These are phyloP conservation scores for Athalia cordata DNA, from an alignment of 2,888 invertebrate species.

Conservation along the genomic window DNA sequence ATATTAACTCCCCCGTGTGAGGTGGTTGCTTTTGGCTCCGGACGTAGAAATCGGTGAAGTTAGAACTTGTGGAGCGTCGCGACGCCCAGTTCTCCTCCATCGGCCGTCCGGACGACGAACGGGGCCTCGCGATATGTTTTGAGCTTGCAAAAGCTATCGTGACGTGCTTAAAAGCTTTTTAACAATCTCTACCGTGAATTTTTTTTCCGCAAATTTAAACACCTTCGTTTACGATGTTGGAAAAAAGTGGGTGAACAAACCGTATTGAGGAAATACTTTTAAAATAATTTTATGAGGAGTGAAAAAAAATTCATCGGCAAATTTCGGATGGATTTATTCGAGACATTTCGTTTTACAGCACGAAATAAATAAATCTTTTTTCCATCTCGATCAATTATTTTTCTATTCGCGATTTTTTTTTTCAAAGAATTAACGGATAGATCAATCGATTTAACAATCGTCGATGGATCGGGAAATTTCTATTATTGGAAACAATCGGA, in stretches of 20 bases:
- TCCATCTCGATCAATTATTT: constrained; percentile 25
- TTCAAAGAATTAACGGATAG: neutral
- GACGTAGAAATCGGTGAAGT: constrained; percentile 34
- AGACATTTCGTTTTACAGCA: too few species aligned
- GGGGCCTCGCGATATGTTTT: constrained; percentile 39
- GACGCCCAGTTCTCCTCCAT: constrained; percentile 68
- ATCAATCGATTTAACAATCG: neutral
- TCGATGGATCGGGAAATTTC: neutral
- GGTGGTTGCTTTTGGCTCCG: constrained; percentile 43
- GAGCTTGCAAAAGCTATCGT: constrained; percentile 28
- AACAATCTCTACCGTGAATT: neutral
- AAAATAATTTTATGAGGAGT: neutral
- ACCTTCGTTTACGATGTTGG: constrained; percentile 63
- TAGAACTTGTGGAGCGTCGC: constrained; percentile 58
- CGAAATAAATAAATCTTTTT: too few species aligned
- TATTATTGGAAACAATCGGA: neutral
- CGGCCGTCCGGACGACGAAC: constrained; percentile 55
- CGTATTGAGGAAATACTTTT: neutral
- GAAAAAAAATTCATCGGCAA: constrained; percentile 17
- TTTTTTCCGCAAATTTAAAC: constrained; percentile 38
- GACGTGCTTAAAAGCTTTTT: constrained; percentile 19
- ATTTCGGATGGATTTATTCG: neutral
- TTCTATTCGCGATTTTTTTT: constrained; percentile 8
- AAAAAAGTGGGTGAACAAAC: constrained; percentile 68
- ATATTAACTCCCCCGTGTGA: constrained; percentile 1